These are phyloP conservation scores for Cryptoleucopteryx plumbea DNA, from an alignment of 2,113 vertebrate genomes.

Conservation along the genomic window DNA sequence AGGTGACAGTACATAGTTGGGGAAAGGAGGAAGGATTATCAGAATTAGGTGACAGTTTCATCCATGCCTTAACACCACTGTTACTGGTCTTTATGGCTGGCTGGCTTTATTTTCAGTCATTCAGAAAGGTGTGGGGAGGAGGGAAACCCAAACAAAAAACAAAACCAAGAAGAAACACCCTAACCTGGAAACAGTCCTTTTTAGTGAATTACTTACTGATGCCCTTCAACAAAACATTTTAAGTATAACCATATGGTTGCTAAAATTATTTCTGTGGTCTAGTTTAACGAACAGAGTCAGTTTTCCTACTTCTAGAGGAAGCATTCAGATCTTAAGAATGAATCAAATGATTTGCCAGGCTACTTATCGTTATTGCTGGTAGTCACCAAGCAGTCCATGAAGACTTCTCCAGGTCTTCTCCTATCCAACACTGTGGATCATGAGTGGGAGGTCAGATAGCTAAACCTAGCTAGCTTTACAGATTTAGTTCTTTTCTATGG, in stretches of 20 bases:
- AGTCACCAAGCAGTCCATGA: background rate
- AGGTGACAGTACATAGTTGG: rapidly evolving
- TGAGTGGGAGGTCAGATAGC: background rate
- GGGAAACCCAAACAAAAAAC: background rate
- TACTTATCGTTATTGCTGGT: background rate
- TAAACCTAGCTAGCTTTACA: background rate
- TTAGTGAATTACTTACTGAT: background rate
- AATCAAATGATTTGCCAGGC: background rate
- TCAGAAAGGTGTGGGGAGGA: background rate
- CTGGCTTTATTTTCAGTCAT: background rate
- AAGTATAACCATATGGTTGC: background rate
- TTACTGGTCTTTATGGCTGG: background rate
- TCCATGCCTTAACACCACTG: background rate
- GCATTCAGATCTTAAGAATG: background rate
- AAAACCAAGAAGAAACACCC: background rate
- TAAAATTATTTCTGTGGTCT: background rate
- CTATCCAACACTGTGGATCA: background rate
- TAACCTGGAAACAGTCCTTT: background rate
- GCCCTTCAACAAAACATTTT: background rate
- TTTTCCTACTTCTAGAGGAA: background rate
- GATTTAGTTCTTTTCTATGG: background rate
- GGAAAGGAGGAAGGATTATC: background rate
- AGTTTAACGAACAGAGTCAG: background rate
- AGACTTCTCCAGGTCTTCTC: background rate
- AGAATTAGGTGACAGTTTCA: background rate